Conservation (phyloP, 1,140 invertebrate genomes). For the Hycleus phaleratus region DNA sequence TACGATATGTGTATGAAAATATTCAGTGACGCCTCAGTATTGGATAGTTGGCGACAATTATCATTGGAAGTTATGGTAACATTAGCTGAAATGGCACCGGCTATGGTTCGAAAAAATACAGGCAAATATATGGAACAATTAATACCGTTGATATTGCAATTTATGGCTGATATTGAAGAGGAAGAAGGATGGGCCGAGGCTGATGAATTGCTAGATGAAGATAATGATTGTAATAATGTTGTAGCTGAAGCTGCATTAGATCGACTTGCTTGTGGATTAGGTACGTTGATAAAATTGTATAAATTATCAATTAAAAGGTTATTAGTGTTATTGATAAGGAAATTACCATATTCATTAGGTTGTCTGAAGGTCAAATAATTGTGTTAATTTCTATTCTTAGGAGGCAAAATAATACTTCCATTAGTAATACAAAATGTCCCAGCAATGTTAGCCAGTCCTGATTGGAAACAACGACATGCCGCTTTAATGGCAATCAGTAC, state of each 20-base stretch:
- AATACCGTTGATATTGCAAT: conserved; percentile 77
- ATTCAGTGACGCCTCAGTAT: conserved; percentile 62
- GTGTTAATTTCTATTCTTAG: conserved; percentile 10
- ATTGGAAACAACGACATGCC: conserved; percentile 86
- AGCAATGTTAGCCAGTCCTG: conserved; percentile 72
- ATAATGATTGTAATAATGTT: conserved; percentile 84
- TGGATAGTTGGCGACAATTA: conserved; percentile 83
- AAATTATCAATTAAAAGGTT: background rate
- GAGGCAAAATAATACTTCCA: conserved; percentile 87
- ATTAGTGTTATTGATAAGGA: too few species aligned
- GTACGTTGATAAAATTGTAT: conserved; percentile 37
- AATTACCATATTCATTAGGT: too few species aligned
- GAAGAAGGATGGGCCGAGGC: conserved; percentile 75
- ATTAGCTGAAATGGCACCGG: conserved; percentile 87
- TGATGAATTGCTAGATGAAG: conserved; percentile 76
- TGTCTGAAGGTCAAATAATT: background rate
- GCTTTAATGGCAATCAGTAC: conserved; percentile 98
- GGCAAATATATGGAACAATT: conserved; percentile 69
- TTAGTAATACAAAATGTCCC: conserved; percentile 81
- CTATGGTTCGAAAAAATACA: conserved; percentile 88
- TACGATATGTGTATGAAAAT: conserved; percentile 89
- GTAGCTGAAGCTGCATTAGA: conserved; percentile 95
- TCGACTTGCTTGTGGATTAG: conserved; percentile 89
- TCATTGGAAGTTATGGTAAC: conserved; percentile 89
- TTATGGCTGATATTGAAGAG: conserved; percentile 98